Conservation (phyloP, 1,140 invertebrate species). For the Drosophila seguyi region DNA sequence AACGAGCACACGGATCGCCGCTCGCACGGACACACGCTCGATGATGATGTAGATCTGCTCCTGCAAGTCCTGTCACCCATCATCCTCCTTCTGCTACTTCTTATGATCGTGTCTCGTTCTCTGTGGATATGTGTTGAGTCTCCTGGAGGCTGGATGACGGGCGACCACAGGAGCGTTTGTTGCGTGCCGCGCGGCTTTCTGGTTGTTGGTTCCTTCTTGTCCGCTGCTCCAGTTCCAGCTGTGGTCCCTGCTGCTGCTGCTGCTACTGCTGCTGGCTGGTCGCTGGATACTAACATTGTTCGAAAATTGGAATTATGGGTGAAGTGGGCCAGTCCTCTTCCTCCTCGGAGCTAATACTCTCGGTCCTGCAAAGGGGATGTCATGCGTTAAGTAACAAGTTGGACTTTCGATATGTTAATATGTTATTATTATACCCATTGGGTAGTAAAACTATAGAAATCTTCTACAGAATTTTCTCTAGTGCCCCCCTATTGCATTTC, state of each 20-base stretch:
- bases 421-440: too few relatives aligned
- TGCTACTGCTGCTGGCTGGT: constrained; percentile 50
- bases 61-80: neutral
- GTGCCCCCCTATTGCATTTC: neutral
- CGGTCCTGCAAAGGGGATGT: constrained; percentile 85
- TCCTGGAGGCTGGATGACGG: constrained; percentile 2
- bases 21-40: constrained; percentile 37
- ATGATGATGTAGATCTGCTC: neutral
- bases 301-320: constrained; percentile 87
- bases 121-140: constrained; percentile 34
- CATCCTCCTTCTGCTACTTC: constrained; percentile 2
- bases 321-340: constrained; percentile 87
- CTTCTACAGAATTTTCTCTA: neutral
- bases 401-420: neutral
- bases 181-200: constrained; percentile 21
- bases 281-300: constrained; percentile 84
- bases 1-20: constrained; percentile 27
- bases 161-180: neutral
- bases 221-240: constrained; percentile 59
- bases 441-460: neutral
- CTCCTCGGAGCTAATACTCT: constrained; percentile 87
- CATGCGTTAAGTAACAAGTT: neutral
- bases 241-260: constrained; percentile 49
- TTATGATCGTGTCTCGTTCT: constrained; percentile 1
- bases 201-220: constrained; percentile 7